phyloP scores from a whole-genome alignment of 2,888 invertebrate species.

The Cryptus armator region DNA sequence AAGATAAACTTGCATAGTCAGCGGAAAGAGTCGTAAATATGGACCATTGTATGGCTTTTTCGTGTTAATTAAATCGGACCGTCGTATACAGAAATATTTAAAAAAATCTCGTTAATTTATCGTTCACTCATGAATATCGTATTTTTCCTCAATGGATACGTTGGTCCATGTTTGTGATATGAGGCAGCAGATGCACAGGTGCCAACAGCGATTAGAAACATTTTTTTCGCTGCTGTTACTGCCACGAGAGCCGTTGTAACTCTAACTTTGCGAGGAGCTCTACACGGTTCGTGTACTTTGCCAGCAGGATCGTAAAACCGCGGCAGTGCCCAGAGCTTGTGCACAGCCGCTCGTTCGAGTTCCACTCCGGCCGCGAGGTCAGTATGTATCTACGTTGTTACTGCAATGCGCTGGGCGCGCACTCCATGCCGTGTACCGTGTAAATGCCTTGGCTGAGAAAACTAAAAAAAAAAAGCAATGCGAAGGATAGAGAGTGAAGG shows the following conservation, averaged over 20 bases:
- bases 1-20: background rate
- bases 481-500: background rate
- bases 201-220: slow-evolving; percentile 19
- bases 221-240: slow-evolving; percentile 30
- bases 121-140: background rate
- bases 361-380: slow-evolving; percentile 29
- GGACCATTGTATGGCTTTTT: too few species aligned
- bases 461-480: slow-evolving; percentile 32
- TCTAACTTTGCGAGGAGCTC: slow-evolving; percentile 34
- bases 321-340: slow-evolving; percentile 2
- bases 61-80: too few species aligned
- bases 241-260: background rate
- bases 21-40: background rate
- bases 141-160: background rate
- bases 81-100: too few species aligned
- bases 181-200: slow-evolving; percentile 12
- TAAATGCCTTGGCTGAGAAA: slow-evolving; percentile 58
- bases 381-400: slow-evolving; percentile 27
- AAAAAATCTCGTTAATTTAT: background rate
- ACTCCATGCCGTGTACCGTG: slow-evolving; percentile 42
- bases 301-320: slow-evolving; percentile 53
- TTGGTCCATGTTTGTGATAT: background rate
- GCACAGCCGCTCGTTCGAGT: slow-evolving; percentile 51
- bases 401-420: slow-evolving; percentile 49
- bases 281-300: slow-evolving; percentile 38